A percentile compares a stretch with the other conserved stretches of the same genome.
Conservation (phyloP, 1,140 invertebrate species). For the Rhopalosiphum maidis region DNA sequence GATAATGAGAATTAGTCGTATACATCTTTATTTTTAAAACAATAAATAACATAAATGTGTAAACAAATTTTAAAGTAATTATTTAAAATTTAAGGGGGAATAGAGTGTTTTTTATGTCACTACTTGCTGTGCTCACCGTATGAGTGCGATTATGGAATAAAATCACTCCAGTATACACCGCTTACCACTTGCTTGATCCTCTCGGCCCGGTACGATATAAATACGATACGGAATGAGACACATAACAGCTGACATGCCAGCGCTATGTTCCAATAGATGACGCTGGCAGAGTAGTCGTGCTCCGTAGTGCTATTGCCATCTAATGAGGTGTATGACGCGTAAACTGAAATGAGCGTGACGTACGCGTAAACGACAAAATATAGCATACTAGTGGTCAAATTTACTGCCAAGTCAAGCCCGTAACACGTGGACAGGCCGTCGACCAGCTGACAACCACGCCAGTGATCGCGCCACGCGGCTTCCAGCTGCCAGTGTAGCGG, state of each 20-base stretch:
- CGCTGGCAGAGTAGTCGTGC: too few relatives aligned
- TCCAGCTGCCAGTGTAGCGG: not conserved
- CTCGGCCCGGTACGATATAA: constrained; percentile 27
- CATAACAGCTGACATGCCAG: not conserved
- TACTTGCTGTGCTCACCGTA: too few relatives aligned
- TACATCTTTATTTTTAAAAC: too few relatives aligned
- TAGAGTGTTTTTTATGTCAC: too few relatives aligned
- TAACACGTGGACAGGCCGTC: not conserved
- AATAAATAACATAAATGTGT: too few relatives aligned
- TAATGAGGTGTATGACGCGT: too few relatives aligned
- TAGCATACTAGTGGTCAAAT: not conserved
- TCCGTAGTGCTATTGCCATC: not conserved
- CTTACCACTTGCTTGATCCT: constrained; percentile 22
- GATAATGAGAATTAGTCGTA: too few relatives aligned
- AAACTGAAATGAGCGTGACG: not conserved
- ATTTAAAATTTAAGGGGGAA: too few relatives aligned
- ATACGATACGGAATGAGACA: constrained; percentile 15
- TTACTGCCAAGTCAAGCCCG: constrained; percentile 3
- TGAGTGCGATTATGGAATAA: not conserved
- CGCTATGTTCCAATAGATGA: not conserved
- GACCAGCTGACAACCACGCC: not conserved
- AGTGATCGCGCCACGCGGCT: not conserved
- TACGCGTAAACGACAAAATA: not conserved
- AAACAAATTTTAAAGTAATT: not conserved
- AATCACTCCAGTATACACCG: not conserved